Percentiles rank a stretch among this genome's conserved stretches.
Evolutionary conservation across 2,797 vertebrate genomes (phyloP).

Genomic region (Darevskia nairensis): DNA sequence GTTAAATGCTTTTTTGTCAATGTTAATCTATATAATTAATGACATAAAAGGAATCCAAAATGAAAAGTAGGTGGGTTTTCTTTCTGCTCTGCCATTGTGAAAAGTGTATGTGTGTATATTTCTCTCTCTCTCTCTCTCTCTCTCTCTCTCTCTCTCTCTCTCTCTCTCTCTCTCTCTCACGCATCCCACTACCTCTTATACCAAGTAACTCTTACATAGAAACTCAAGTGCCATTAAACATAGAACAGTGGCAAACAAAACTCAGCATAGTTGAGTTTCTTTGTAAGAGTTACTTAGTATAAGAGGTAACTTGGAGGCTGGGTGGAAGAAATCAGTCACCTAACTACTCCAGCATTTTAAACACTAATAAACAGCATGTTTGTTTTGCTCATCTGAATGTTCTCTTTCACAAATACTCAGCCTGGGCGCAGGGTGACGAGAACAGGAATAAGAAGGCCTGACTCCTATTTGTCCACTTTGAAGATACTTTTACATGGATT

Average conservation of each 20-base stretch:
- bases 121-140: no score
- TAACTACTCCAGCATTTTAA: no score
- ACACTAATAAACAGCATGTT: no score
- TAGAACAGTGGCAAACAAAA: not conserved
- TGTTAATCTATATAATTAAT: conserved; percentile 15
- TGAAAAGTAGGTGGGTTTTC: conserved; percentile 16
- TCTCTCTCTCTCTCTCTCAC: no score
- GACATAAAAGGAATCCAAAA: conserved; percentile 1
- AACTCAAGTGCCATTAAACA: not conserved
- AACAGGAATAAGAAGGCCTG: not conserved
- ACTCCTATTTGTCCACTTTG: no score
- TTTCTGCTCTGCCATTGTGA: conserved; percentile 22
- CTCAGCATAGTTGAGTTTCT: not conserved
- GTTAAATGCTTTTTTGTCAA: conserved; percentile 31
- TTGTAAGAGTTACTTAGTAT: no score
- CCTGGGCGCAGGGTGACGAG: not conserved
- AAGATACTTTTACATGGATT: no score
- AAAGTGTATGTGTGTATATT: rapidly evolving
- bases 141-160: no score
- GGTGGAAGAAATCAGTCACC: no score
- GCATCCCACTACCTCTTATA: not conserved
- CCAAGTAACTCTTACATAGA: not conserved
- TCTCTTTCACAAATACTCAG: no score
- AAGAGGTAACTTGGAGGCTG: no score
- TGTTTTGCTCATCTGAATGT: no score